These are phyloP conservation scores for Drosophila formosana DNA, from an alignment of 2,888 invertebrate genomes.

Conservation along the genomic window DNA sequence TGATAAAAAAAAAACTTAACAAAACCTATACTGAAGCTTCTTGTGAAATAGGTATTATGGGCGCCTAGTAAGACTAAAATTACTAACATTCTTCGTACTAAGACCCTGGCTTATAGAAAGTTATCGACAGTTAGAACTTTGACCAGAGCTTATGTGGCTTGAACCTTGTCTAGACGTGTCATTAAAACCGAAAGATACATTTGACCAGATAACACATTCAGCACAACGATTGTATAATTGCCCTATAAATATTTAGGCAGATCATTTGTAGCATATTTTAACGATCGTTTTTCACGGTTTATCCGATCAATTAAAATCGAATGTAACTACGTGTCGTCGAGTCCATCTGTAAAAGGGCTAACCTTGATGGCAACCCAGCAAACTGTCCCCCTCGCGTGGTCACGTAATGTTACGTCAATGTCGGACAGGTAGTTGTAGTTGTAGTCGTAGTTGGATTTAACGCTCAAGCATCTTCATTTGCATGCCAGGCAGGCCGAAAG, in stretches of 20 bases:
- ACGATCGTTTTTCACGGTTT: constrained; percentile 42
- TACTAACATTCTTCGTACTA: not conserved
- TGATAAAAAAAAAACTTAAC: no score
- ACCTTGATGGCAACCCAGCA: constrained; percentile 47
- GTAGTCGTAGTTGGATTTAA: not conserved
- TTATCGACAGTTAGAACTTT: constrained; percentile 6
- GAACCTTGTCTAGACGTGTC: not conserved
- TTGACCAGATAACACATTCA: constrained; percentile 5
- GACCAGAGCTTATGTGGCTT: not conserved
- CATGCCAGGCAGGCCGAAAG: constrained; percentile 57
- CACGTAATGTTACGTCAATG: constrained; percentile 74
- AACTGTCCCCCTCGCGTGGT: constrained; percentile 33
- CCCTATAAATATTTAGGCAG: constrained; percentile 25
- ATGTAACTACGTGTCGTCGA: constrained; percentile 45
- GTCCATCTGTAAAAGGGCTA: constrained; percentile 56
- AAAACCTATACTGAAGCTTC: not conserved
- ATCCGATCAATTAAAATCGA: constrained; percentile 47
- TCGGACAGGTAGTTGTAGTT: constrained; percentile 33
- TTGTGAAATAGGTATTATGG: not conserved
- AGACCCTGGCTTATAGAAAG: constrained; percentile 1
- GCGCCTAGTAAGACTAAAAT: not conserved
- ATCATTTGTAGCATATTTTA: constrained; percentile 27
- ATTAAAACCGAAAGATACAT: not conserved
- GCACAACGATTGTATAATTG: not conserved
- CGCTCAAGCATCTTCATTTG: constrained; percentile 62